Evolutionary conservation across 2,888 invertebrate species (phyloP).

Genomic region (Poecilobothrus nobilitatus): DNA sequence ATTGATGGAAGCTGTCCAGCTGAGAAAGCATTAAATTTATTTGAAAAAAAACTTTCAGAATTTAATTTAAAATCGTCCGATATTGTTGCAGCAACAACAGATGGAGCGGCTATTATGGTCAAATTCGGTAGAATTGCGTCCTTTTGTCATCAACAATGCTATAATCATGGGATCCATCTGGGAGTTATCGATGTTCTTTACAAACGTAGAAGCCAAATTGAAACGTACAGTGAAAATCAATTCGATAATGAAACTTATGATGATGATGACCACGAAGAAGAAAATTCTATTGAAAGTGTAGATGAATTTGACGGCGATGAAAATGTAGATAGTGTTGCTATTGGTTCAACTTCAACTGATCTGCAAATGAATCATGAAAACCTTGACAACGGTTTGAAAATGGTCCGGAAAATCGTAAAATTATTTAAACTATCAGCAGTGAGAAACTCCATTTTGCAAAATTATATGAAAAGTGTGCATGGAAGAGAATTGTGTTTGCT

Average conservation of each 20-base stretch:
- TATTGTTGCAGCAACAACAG: conserved; percentile 2
- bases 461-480: no score
- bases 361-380: conserved; percentile 9
- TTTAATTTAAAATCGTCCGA: conserved; percentile 10
- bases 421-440: no score
- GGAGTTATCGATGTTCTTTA: not conserved
- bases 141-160: conserved; percentile 1
- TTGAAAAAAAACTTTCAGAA: conserved; percentile 10
- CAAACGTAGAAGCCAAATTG: not conserved
- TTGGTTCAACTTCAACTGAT: conserved; percentile 9
- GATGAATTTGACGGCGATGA: conserved; percentile 12
- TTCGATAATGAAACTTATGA: conserved; percentile 7
- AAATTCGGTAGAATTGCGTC: not conserved
- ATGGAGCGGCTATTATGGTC: conserved; percentile 5
- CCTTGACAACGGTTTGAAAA: conserved; percentile 10
- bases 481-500: no score
- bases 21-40: not conserved
- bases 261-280: conserved; percentile 12
- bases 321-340: not conserved
- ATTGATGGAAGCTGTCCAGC: not conserved
- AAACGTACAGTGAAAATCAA: not conserved
- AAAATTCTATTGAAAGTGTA: conserved; percentile 8
- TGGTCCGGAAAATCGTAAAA: not conserved
- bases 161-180: not conserved
- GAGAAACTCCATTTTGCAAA: no score